These are phyloP conservation scores for Corticium candelabrum DNA, from an alignment of 37 sponge, comb jelly and placozoan species.

Conservation along the genomic window DNA sequence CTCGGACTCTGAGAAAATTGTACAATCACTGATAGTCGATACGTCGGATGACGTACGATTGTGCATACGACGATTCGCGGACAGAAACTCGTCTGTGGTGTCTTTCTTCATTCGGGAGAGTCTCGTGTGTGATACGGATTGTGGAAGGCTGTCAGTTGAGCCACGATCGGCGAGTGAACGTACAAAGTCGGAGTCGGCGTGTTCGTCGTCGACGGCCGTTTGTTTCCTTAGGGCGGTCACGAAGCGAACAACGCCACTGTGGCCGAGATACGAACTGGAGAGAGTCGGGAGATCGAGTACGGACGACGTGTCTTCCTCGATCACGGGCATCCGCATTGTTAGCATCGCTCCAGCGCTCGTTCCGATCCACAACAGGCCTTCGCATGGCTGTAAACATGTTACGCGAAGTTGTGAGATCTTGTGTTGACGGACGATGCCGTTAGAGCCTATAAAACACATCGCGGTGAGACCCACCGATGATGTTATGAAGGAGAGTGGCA, in stretches of 20 bases:
- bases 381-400: slow-evolving; percentile 21
- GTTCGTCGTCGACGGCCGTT: neutral
- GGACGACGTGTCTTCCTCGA: neutral
- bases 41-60: neutral
- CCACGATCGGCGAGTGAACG: neutral
- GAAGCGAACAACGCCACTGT: slow-evolving; percentile 8
- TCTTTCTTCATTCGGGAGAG: no score
- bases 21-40: neutral
- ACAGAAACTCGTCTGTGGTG: no score
- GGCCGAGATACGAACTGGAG: slow-evolving; percentile 1
- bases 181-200: neutral
- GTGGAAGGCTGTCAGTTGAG: no score
- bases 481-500: no score
- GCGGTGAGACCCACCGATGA: no score
- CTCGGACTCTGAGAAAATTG: neutral
- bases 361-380: slow-evolving; percentile 37
- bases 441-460: slow-evolving; percentile 17
- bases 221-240: neutral
- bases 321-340: slow-evolving; percentile 33
- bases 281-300: neutral
- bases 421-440: slow-evolving; percentile 48
- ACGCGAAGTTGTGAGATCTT: slow-evolving; percentile 41
- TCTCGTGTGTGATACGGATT: no score
- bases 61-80: no score
- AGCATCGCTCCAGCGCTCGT: slow-evolving; percentile 61